Percentiles rank a stretch among this genome's conserved stretches.
phyloP scores from a whole-genome alignment of 2,888 invertebrate genomes.

The Epinotia bilunana region DNA sequence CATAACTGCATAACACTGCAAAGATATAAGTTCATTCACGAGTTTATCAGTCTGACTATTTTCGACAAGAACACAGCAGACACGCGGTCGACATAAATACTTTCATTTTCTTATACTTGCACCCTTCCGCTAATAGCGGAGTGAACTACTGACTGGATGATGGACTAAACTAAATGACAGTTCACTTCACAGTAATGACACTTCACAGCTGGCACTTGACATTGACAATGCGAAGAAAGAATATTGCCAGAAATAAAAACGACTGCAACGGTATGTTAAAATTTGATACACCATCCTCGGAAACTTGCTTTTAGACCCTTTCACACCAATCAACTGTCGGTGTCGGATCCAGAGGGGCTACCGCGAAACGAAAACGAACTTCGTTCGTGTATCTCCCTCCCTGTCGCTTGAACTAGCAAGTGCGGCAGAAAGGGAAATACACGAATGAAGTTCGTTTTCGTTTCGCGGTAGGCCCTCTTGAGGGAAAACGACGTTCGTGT shows the following conservation, averaged over 20 bases:
- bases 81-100: slow-evolving; percentile 29
- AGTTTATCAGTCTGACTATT: slow-evolving; percentile 15
- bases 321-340: too few relatives aligned
- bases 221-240: neutral
- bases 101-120: slow-evolving; percentile 7
- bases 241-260: slow-evolving; percentile 2
- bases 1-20: neutral
- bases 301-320: too few relatives aligned
- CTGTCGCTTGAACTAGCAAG: too few relatives aligned
- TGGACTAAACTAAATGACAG: too few relatives aligned
- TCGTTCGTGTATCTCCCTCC: too few relatives aligned
- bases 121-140: slow-evolving; percentile 35
- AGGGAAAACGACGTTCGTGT: too few relatives aligned
- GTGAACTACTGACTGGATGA: slow-evolving; percentile 8
- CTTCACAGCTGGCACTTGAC: slow-evolving; percentile 1
- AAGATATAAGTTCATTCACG: slow-evolving; percentile 20
- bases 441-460: too few relatives aligned
- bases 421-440: too few relatives aligned
- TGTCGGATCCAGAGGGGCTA: too few relatives aligned
- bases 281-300: too few relatives aligned
- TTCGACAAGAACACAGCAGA: slow-evolving; percentile 23
- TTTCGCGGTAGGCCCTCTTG: too few relatives aligned
- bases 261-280: neutral
- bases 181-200: neutral
- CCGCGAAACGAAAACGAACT: too few relatives aligned